Percentiles rank a stretch among this genome's conserved stretches.
These are phyloP conservation scores for Empidonax alnorum DNA, from an alignment of 2,113 vertebrate genomes.

Conservation along the genomic window DNA sequence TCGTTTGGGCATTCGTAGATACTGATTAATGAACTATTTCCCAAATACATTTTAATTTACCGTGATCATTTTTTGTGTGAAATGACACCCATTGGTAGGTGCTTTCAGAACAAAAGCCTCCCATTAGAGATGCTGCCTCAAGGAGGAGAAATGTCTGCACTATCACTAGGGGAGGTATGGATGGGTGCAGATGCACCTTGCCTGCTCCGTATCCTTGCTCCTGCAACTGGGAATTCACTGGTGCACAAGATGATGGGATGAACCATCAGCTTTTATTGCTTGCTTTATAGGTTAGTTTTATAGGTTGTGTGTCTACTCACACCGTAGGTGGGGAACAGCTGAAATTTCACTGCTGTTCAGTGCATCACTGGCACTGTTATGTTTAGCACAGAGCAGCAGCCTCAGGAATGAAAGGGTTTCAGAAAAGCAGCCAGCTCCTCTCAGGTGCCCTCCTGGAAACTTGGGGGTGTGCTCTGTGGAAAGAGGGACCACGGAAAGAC, in stretches of 20 bases:
- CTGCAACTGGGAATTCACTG: neutral
- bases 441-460: neutral
- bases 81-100: accelerated
- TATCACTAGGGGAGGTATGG: neutral
- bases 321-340: slow-evolving; percentile 24
- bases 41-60: neutral
- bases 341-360: slow-evolving; percentile 26
- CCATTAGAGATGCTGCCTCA: accelerated
- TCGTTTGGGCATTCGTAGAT: accelerated
- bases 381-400: slow-evolving; percentile 20
- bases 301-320: slow-evolving; percentile 21
- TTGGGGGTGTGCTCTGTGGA: neutral
- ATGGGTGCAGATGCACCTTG: neutral
- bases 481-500: neutral
- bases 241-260: neutral
- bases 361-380: slow-evolving; percentile 3
- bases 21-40: neutral
- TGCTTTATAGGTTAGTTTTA: slow-evolving; percentile 53
- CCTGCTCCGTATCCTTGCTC: neutral
- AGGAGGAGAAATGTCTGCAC: neutral
- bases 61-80: accelerated
- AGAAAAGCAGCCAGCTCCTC: neutral
- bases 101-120: neutral
- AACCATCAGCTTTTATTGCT: slow-evolving; percentile 28
- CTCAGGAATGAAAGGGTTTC: neutral